Conservation (phyloP, 64 coral and sea anemone genomes). For the Montipora efflorescens region DNA sequence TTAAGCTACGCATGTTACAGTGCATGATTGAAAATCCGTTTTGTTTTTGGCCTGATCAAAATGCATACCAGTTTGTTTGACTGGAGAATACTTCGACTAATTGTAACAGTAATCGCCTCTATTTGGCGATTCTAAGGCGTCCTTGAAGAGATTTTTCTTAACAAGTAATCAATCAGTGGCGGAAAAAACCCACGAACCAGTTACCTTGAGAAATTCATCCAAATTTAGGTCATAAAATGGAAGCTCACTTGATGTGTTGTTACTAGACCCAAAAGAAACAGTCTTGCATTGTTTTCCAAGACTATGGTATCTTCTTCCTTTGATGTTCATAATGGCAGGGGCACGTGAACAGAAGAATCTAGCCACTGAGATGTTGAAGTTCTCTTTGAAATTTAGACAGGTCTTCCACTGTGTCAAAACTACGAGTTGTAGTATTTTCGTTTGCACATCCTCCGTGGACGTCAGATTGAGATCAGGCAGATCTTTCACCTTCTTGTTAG, state of each 20-base stretch:
- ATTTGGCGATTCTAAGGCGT: conserved; percentile 12
- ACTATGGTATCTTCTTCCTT: no score
- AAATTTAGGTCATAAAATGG: conserved; percentile 15
- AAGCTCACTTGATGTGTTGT: not conserved
- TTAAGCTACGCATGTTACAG: not conserved
- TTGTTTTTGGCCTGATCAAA: not conserved
- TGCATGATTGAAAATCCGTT: not conserved
- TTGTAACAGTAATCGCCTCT: conserved; percentile 1
- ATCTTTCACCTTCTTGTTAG: conserved; percentile 17
- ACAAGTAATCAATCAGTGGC: not conserved
- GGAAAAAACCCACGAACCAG: conserved; percentile 22
- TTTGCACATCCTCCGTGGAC: not conserved
- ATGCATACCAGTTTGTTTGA: not conserved
- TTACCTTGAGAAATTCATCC: conserved; percentile 2
- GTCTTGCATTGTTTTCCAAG: no score
- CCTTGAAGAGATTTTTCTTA: conserved; percentile 21
- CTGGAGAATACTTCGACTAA: not conserved
- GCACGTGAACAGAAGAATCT: no score
- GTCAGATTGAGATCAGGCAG: conserved; percentile 14
- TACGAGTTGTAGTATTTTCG: not conserved
- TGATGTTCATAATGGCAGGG: no score
- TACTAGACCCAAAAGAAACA: not conserved
- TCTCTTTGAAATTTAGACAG: not conserved
- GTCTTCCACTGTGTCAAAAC: conserved; percentile 20
- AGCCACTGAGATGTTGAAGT: no score